Conservation (phyloP, 2,113 vertebrate genomes). For the Melanotaenia duboulayi region DNA sequence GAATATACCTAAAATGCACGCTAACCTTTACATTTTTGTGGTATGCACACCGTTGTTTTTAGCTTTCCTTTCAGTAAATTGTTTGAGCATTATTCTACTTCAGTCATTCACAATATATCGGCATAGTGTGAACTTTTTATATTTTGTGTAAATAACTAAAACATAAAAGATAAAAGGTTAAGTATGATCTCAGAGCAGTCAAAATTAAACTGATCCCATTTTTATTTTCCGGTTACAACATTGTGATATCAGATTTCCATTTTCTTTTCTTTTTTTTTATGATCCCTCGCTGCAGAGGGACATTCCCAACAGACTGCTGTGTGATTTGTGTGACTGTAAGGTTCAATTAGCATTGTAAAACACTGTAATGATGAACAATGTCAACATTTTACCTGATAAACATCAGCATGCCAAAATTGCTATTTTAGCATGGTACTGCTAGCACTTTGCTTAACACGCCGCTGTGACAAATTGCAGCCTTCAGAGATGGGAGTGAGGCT, state of each 20-base stretch:
- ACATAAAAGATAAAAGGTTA: too few relatives aligned
- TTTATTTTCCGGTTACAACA: not conserved
- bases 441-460: slow-evolving; percentile 6
- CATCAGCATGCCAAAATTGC: not conserved
- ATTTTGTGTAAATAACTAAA: too few relatives aligned
- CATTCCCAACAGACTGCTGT: not conserved
- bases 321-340: slow-evolving; percentile 10
- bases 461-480: slow-evolving; percentile 24
- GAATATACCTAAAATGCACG: too few relatives aligned
- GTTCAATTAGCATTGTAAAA: slow-evolving; percentile 1
- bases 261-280: not conserved
- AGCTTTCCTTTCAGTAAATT: too few relatives aligned
- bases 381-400: slow-evolving; percentile 6
- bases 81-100: too few relatives aligned
- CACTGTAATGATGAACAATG: not conserved
- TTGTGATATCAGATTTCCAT: not conserved
- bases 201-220: too few relatives aligned
- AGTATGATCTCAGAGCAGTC: too few relatives aligned
- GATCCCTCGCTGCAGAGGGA: not conserved
- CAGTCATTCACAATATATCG: too few relatives aligned
- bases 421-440: slow-evolving; percentile 14
- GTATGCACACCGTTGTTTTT: too few relatives aligned
- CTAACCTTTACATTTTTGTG: too few relatives aligned
- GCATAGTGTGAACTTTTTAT: too few relatives aligned
- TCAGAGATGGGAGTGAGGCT: not conserved